These are phyloP conservation scores for Tragulus kanchil DNA, from an alignment of 2,113 vertebrate species.

Conservation along the genomic window DNA sequence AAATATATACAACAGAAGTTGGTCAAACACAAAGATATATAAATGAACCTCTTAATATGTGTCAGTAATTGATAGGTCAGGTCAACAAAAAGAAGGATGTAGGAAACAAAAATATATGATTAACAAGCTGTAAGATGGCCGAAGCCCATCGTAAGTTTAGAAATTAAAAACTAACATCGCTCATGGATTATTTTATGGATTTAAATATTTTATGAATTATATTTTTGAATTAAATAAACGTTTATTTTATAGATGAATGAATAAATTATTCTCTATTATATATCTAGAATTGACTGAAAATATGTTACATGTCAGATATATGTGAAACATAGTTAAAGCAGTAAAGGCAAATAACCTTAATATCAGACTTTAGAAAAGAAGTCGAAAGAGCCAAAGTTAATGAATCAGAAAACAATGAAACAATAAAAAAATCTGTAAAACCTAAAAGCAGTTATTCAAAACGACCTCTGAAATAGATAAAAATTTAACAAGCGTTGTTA, in stretches of 20 bases:
- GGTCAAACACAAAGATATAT: neutral
- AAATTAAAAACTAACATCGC: neutral
- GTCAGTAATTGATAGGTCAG: neutral
- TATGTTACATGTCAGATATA: neutral
- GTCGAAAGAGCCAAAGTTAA: neutral
- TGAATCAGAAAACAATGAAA: conserved; percentile 7
- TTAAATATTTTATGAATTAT: neutral
- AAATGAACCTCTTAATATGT: neutral
- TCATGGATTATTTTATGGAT: neutral
- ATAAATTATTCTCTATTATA: conserved; percentile 6
- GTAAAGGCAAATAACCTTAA: neutral
- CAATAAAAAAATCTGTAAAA: neutral
- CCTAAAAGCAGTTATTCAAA: neutral
- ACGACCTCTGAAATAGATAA: neutral
- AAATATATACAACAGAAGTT: neutral
- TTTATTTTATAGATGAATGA: neutral
- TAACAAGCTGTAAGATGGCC: neutral
- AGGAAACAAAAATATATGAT: neutral
- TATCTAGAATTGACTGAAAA: neutral
- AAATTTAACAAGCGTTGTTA: conserved; percentile 13
- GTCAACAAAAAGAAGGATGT: neutral
- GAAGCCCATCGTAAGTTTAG: neutral
- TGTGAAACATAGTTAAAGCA: neutral
- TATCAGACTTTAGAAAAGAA: neutral
- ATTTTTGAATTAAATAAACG: neutral